Percentiles rank a stretch among this genome's conserved stretches.
These are phyloP conservation scores for Paelopatides confundens DNA, from an alignment of 53 echinoderm and acorn worm species.

Conservation along the genomic window DNA sequence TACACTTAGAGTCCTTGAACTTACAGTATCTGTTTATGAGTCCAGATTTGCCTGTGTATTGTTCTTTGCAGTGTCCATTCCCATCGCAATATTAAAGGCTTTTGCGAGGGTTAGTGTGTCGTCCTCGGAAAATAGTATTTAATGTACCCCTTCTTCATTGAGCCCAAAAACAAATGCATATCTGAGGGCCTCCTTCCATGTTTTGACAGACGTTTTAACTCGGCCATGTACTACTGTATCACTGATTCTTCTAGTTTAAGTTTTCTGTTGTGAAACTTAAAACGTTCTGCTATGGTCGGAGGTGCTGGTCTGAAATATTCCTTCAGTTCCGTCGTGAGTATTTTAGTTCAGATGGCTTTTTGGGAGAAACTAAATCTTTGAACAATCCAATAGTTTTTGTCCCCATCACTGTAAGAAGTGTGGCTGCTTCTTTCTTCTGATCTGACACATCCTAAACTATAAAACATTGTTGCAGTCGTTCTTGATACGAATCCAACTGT, in stretches of 20 bases:
- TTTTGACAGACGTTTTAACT: slow-evolving; percentile 37
- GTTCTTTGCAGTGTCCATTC: neutral
- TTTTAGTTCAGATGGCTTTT: slow-evolving; percentile 34
- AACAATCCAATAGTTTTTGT: neutral
- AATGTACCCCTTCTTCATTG: neutral
- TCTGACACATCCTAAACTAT: too few species aligned
- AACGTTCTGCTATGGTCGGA: slow-evolving; percentile 42
- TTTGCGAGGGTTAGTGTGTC: neutral
- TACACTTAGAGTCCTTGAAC: too few species aligned
- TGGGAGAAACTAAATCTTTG: slow-evolving; percentile 19
- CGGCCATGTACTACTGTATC: slow-evolving; percentile 16
- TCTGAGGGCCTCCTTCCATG: neutral
- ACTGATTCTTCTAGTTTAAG: slow-evolving; percentile 42
- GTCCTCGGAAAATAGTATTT: neutral
- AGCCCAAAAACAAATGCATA: neutral
- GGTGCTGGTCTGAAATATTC: slow-evolving; percentile 15
- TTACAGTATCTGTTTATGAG: too few species aligned
- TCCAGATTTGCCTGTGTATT: too few species aligned
- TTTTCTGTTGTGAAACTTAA: slow-evolving; percentile 41
- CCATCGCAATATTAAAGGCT: neutral
- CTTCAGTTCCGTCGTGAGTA: slow-evolving; percentile 5
- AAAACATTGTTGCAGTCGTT: too few species aligned
- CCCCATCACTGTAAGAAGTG: neutral
- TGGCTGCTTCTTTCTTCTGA: too few species aligned
- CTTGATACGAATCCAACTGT: too few species aligned